Evolutionary conservation across 2,888 invertebrate species (phyloP).

Genomic region (Xylota segnis): DNA sequence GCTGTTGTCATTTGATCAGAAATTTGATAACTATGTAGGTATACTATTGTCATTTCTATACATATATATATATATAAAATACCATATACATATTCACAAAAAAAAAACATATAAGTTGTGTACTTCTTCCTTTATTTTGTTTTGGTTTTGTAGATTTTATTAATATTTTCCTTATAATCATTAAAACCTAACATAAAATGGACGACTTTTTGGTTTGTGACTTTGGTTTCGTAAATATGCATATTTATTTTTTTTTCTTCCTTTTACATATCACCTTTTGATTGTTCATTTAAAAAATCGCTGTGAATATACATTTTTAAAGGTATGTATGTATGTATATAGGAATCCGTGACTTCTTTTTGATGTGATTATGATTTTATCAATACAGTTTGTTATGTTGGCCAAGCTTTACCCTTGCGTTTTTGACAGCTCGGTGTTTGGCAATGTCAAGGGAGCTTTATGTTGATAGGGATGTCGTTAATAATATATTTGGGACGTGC

Average conservation of each 20-base stretch:
- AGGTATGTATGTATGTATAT: not conserved
- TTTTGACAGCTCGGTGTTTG: not conserved
- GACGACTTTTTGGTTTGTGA: not conserved
- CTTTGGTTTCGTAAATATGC: not conserved
- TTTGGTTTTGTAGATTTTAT: not conserved
- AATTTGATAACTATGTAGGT: slow-evolving; percentile 77
- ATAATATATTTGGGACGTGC: too few species aligned
- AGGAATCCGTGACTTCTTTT: not conserved
- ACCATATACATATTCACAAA: slow-evolving; percentile 22
- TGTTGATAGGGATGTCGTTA: too few species aligned
- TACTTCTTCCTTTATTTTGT: not conserved
- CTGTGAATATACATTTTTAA: not conserved
- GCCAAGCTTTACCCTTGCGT: not conserved
- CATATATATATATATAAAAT: slow-evolving; percentile 50
- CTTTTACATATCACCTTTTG: not conserved
- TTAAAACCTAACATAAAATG: not conserved
- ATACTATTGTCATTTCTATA: slow-evolving; percentile 65
- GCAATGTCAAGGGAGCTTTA: not conserved
- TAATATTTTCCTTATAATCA: slow-evolving; percentile 4
- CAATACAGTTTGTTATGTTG: not conserved
- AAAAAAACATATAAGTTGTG: not conserved
- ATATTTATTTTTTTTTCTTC: not conserved
- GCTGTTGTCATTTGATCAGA: slow-evolving; percentile 77
- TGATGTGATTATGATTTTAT: not conserved
- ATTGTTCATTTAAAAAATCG: not conserved